These are phyloP conservation scores for Diplolepis rosae DNA, from an alignment of 2,888 invertebrate species.

Conservation along the genomic window DNA sequence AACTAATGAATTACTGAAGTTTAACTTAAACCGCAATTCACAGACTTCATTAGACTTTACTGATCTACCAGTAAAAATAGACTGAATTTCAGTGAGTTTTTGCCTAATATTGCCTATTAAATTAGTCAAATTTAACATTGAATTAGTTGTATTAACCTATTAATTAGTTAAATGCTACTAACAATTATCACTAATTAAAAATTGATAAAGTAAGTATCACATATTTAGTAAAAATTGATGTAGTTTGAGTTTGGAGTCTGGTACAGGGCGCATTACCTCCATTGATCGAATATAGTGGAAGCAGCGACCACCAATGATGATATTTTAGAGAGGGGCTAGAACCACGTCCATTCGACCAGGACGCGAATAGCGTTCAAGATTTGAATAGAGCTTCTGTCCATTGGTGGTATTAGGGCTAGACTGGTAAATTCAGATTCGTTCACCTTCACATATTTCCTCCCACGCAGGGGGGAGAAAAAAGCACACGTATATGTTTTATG, in stretches of 20 bases:
- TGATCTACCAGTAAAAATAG: no score
- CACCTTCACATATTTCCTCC: constrained; percentile 4
- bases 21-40: no score
- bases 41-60: no score
- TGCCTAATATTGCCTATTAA: no score
- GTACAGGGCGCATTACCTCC: constrained; percentile 11
- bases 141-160: no score
- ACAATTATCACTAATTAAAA: no score
- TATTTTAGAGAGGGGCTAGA: constrained; percentile 49
- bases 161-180: no score
- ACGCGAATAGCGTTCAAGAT: constrained; percentile 62
- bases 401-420: constrained; percentile 50
- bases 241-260: neutral
- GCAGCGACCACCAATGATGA: constrained; percentile 34
- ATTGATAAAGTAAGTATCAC: no score
- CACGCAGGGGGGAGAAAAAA: neutral
- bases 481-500: neutral
- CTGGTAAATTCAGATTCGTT: constrained; percentile 14
- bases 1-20: no score
- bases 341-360: constrained; percentile 54
- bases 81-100: no score
- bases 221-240: neutral
- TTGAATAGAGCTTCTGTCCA: constrained; percentile 47
- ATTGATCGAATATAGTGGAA: constrained; percentile 27
- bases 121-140: no score